Conservation (phyloP, 2,888 invertebrate genomes). For the Hirtodrosophila cameraria region DNA sequence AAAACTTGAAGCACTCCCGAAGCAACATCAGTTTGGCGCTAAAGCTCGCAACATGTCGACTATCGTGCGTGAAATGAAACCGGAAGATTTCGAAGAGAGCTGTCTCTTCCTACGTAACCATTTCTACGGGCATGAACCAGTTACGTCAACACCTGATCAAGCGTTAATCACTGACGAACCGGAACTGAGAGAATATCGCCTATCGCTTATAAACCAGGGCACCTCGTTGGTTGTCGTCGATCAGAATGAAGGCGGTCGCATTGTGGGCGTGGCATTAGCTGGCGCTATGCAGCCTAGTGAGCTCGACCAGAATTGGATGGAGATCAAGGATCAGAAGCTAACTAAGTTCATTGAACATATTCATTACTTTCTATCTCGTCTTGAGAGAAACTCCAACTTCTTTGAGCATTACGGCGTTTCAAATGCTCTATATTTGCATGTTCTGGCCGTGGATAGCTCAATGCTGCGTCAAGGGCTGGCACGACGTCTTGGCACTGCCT, state of each 20-base stretch:
- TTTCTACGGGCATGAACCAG: conserved; percentile 58
- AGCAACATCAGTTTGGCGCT: not conserved
- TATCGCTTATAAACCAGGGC: conserved; percentile 30
- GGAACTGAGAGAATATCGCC: conserved; percentile 27
- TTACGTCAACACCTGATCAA: conserved; percentile 43
- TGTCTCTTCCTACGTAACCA: conserved; percentile 40
- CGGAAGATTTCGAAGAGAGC: conserved; percentile 38
- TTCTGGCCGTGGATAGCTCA: conserved; percentile 45
- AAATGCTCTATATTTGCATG: conserved; percentile 55
- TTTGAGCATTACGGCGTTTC: conserved; percentile 47
- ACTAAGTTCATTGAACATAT: conserved; percentile 48
- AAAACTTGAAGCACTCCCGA: not conserved
- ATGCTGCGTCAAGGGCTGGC: conserved; percentile 66
- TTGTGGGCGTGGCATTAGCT: conserved; percentile 50
- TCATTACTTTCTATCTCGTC: conserved; percentile 53
- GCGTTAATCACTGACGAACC: conserved; percentile 1
- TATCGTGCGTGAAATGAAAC: conserved; percentile 44
- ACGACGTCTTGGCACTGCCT: conserved; percentile 49
- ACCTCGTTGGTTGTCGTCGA: conserved; percentile 54
- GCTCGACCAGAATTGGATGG: conserved; percentile 34
- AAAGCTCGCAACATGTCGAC: conserved; percentile 32
- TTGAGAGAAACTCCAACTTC: conserved; percentile 63
- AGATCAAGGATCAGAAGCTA: conserved; percentile 21
- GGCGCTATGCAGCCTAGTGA: conserved; percentile 36
- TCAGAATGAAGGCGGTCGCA: conserved; percentile 13